Conservation (phyloP, 2,113 vertebrate species). For the Colaptes auratus region DNA sequence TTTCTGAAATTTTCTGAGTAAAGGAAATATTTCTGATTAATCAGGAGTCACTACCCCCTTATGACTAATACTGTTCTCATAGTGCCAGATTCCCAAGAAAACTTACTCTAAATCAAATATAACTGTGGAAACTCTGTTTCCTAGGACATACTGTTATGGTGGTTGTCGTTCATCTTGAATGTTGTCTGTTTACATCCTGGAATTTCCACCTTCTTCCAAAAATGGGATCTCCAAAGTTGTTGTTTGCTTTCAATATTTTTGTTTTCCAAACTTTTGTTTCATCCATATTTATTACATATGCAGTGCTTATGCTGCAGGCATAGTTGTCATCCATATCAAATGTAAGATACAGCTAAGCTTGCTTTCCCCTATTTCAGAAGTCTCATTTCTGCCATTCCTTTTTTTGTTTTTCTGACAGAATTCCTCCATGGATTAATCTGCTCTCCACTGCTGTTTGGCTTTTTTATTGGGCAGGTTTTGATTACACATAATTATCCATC, state of each 20-base stretch:
- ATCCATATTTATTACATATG: not conserved
- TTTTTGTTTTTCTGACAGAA: not conserved
- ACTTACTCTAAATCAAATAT: not conserved
- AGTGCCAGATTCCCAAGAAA: not conserved
- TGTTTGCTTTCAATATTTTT: not conserved
- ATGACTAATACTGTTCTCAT: not conserved
- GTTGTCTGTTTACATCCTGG: not conserved
- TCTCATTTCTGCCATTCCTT: not conserved
- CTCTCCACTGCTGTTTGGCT: not conserved
- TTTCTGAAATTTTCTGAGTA: not conserved
- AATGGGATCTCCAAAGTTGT: not conserved
- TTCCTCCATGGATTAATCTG: not conserved
- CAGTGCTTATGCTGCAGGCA: not conserved
- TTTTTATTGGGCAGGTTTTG: not conserved
- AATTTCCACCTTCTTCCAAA: not conserved
- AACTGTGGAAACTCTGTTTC: not conserved
- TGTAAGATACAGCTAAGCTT: not conserved
- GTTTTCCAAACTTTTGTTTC: not conserved
- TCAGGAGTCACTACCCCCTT: not conserved
- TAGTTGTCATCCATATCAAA: not conserved
- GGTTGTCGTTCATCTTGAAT: not conserved
- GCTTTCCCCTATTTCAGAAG: not conserved
- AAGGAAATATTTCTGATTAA: not conserved
- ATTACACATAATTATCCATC: not conserved
- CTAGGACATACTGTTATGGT: not conserved